Evolutionary conservation across 2,797 vertebrate species (phyloP), one percentile per base, ranked within the genome.

Genomic region (Hypotaenidia philippensis): DNA sequence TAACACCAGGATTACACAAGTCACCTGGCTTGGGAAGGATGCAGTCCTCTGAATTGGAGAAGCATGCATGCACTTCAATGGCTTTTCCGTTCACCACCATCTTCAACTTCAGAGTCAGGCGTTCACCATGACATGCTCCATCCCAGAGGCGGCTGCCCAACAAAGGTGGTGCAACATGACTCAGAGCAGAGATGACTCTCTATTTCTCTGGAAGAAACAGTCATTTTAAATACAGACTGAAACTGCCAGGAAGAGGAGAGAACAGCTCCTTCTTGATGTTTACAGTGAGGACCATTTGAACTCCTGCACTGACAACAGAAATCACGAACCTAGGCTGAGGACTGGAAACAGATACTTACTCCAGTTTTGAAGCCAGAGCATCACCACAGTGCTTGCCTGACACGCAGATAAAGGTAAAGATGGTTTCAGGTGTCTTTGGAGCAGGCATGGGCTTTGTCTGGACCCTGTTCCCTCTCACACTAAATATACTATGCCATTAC

Each of bases 41-140:
- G 66, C 36, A 60, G 25, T 8, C 22, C 29, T 36, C 56, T 32
- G 18, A 71, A 66, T 26, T 7, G 52, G 77, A 83, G 38, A 60
- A 70, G 20, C 16, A 27, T 0, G 8, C 19, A 11, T 1, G 2
- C 15, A 10, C 8, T 66, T 60, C 26, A 60, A 82, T 2, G 2
- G 47, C 26, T 59, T 21, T 52, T 60, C 41, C 53, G 32, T n/a
- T 56, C 6, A 6, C 20, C 6, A 3, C 17, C 36, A 29, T 10
- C 76, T 53, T 17, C 87, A 92, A 1, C 61, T 45, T 21, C 2
- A 5, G 44, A 69, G 20, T 10, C 49, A 80, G 45, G 21, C 5
- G 0, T 1, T 63, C 53, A 59, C 31, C 74, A 31, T 0, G 0
- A 29, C 71, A 45, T 1, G 5, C 70, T 83, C 40, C 66, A 79